These are phyloP conservation scores for Sus scrofa DNA, from an alignment of 2,113 vertebrate species.

Conservation along the genomic window T2T-Sscrofa CM000824.6:36401501-36402000, in stretches of 20 bases:
- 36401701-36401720: slow-evolving; percentile 14
- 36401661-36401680: slow-evolving; percentile 34
- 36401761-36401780: background rate
- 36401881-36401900: background rate
- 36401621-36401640: slow-evolving; percentile 52
- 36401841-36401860: background rate
- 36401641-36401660: slow-evolving; percentile 36
- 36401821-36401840: background rate
- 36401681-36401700: slow-evolving; percentile 45
- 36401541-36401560: background rate
- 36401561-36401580: background rate
- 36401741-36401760: background rate
- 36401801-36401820: background rate
- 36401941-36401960: background rate
- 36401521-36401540: background rate
- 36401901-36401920: too few species aligned
- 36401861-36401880: background rate
- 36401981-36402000: background rate
- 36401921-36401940: background rate
- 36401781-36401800: background rate
- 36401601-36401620: slow-evolving; percentile 48
- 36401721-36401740: background rate
- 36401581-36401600: slow-evolving; percentile 54
- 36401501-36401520: background rate
- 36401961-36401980: background rate